Percentiles rank a stretch among this genome's conserved stretches.
phyloP scores from a whole-genome alignment of 2,797 vertebrate species.

The Coccyzus lansbergi region DNA sequence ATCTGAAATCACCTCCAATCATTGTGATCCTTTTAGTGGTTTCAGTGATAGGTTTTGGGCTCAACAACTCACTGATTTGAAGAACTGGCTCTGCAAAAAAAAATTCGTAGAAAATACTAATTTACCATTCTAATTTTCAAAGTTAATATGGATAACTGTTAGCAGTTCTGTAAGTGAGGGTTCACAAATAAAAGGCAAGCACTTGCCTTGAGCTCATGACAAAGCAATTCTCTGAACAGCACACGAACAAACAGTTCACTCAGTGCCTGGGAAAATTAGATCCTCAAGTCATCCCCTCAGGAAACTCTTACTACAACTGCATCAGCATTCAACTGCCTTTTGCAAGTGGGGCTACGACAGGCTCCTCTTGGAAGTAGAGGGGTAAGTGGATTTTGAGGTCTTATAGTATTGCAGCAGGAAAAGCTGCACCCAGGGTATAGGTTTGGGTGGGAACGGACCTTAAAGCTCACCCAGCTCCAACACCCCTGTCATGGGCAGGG shows the following conservation, averaged over 20 bases:
- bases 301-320: background rate
- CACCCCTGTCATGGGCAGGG: too few relatives aligned
- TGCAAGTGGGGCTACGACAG: background rate
- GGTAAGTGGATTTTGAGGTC: background rate
- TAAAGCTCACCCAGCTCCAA: too few relatives aligned
- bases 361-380: background rate
- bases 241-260: background rate
- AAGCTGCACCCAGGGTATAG: background rate
- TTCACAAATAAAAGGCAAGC: background rate
- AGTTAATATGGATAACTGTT: background rate
- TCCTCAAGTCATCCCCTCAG: background rate
- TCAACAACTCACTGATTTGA: background rate
- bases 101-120: background rate
- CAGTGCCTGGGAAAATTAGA: background rate
- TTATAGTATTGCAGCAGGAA: background rate
- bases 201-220: fast-evolving
- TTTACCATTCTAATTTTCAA: background rate
- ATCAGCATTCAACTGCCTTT: background rate
- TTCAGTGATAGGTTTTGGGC: background rate
- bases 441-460: too few relatives aligned
- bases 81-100: background rate
- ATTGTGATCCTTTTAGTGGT: background rate
- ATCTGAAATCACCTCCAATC: background rate
- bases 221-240: background rate
- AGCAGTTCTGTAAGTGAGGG: background rate